phyloP scores from a whole-genome alignment of 2,888 invertebrate species.

The Glomeris marginata region DNA sequence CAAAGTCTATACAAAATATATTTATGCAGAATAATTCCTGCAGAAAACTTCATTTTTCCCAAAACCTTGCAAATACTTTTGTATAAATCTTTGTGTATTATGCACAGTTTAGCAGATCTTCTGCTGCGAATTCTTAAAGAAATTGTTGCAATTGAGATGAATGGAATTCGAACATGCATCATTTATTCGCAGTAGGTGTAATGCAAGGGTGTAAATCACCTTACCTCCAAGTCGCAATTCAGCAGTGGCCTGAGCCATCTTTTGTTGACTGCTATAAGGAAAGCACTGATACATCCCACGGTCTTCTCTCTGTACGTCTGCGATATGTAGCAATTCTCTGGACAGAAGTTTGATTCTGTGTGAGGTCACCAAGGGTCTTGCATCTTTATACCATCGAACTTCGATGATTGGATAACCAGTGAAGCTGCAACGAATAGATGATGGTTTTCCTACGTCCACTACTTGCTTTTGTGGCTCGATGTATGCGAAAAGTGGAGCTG shows the following conservation, averaged over 20 bases:
- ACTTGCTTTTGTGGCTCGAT: conserved; percentile 42
- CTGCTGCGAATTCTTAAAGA: no score
- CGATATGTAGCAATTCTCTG: conserved; percentile 14
- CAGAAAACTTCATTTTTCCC: no score
- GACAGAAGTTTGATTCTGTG: conserved; percentile 23
- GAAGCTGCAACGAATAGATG: conserved; percentile 72
- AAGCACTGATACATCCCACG: conserved; percentile 19
- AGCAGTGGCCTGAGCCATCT: conserved; percentile 13
- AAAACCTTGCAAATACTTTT: no score
- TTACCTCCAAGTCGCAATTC: conserved; percentile 15
- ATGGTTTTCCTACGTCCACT: conserved; percentile 68
- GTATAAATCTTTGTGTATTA: no score
- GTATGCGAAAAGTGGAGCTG: conserved; percentile 63
- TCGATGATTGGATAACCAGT: conserved; percentile 67
- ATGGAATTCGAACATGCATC: no score
- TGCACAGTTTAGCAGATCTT: no score
- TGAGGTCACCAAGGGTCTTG: conserved; percentile 43
- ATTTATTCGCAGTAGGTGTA: no score
- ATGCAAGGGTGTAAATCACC: no score
- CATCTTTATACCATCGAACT: conserved; percentile 68
- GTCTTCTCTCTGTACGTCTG: conserved; percentile 15
- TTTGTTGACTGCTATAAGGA: conserved; percentile 10
- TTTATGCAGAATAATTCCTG: no score
- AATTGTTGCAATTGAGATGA: no score
- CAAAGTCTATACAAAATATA: no score